Percentiles rank a stretch among this genome's conserved stretches.
Conservation (phyloP, 2,113 vertebrate genomes). For the Neolamprologus kungweensis region DNA sequence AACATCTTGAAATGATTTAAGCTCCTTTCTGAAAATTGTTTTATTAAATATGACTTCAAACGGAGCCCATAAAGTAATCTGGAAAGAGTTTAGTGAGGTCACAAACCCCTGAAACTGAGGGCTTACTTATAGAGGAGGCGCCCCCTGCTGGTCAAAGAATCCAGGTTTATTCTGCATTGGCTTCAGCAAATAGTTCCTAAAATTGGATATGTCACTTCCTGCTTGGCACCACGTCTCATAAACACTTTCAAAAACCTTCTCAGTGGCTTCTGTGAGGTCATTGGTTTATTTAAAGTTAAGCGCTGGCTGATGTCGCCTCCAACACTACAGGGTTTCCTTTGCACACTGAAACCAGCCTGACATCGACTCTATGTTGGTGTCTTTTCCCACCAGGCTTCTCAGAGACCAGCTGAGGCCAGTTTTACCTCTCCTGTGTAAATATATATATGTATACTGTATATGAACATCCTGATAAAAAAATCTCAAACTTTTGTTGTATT, state of each 20-base stretch:
- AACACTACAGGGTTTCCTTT: neutral
- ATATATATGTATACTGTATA: neutral
- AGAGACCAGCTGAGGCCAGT: conserved; percentile 56
- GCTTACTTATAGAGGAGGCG: neutral
- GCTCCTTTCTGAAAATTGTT: neutral
- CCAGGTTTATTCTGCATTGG: neutral
- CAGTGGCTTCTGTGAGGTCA: neutral
- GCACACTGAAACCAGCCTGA: conserved; percentile 26
- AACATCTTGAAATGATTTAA: neutral
- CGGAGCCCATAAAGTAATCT: accelerated
- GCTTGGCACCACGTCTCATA: neutral
- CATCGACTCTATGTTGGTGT: neutral
- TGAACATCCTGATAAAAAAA: conserved; percentile 3
- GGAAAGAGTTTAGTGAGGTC: neutral
- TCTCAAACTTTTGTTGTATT: neutral
- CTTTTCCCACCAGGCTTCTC: conserved; percentile 10
- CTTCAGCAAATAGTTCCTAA: neutral
- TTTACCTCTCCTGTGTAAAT: neutral
- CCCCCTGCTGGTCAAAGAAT: neutral
- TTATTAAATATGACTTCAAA: neutral
- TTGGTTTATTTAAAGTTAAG: neutral
- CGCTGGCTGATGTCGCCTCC: neutral
- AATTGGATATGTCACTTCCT: neutral
- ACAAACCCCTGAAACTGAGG: neutral
- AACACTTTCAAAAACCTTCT: neutral